Evolutionary conservation across 2,888 invertebrate genomes (phyloP), one percentile per base, ranked within the genome.

Genomic region (Temnothorax unifasciatus): DNA sequence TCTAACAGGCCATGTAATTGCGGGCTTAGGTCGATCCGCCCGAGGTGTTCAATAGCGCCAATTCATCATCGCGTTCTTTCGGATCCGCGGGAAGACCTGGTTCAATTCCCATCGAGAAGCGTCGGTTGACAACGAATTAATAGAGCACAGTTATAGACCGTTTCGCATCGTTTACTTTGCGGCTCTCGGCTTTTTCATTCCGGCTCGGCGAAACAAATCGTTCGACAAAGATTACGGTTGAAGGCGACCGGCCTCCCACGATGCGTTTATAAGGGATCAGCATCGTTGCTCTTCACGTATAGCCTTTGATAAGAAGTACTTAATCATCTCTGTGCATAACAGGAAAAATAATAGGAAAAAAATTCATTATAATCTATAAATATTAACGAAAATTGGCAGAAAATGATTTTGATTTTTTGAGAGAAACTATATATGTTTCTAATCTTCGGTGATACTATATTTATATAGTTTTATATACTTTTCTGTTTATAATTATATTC

Each of bases 91-190:
- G 47, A 68, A 77, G 77, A 77, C 15, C 9, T n/a, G 41, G 29
- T 44, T 57, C 54, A 54, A 77, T 44, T 77, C 69, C 57, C 77
- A 69, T 69, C 69, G 54, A n/a, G 44, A 3, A 54, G 5, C 29
- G n/a, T 77, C 29, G 41, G 44, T 77, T 77, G 69, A 77, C 77
- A 77, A 77, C 44, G 44, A 77, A 77, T 77, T 77, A 69, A 77
- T 77, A 44, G 68, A 69, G 69, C n/a, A 69, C 44, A 77, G 71
- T 77, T 77, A 54, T 77, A 54, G 18, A 11, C 44, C 44, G 69
- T 34, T 77, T 44, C 69, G 77, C 57, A 69, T 77, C 77, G 57
- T 57, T 77, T 77, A 57, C 44, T 77, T 57, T 69, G 69, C 57
- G 41, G 66, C 54, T 77, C n/a, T 66, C 41, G 15, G 21, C 1